Evolutionary conservation across 1,140 invertebrate genomes (phyloP), one percentile per base, ranked within the genome.

Genomic region (Drosophila hydei): DNA sequence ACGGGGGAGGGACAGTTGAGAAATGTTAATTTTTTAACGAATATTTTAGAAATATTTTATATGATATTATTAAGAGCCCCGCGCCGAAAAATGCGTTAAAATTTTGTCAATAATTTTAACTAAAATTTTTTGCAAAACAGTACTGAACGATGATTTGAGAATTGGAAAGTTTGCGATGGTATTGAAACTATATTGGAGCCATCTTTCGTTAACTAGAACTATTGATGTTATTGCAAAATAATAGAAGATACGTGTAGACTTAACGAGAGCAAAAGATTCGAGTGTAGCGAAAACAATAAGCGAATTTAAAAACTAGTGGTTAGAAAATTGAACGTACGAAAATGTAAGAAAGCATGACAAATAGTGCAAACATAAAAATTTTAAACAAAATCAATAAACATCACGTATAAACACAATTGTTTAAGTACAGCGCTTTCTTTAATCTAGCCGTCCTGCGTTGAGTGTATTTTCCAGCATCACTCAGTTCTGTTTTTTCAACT

Each of bases 181-280:
- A 33, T 33, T 33, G 30, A 33, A 11, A 3, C 12, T 33, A 48
- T 50, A 58, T 30, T 33, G 36, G 6, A 55, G 48, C 52, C 36
- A 38, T 33, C 19, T 65, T 74, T 72, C 62, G 83, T 78, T 87
- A 69, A 64, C 71, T 67, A 77, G 70, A 45, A 48, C 76, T 88
- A 77, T 88, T 88, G 69, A 88, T 88, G 72, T 88, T 88, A 79
- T 88, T 88, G 83, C 62, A 19, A 83, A 65, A 88, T 88, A 88
- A 83, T 88, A 83, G 75, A 88, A 79, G 40, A 88, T 87, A 87
- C 70, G 64, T 30, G 33, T 60, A 65, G 30, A 21, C 71, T 50
- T 50, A 40, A 50, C 27, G 43, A 58, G 19, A 38, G 42, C 9
- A 1, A 63, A 54, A 68, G 55, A 38, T 61, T 64, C 54, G 33